A percentile compares a stretch with the other conserved stretches of the same genome.
Evolutionary conservation across 1,140 invertebrate genomes (phyloP).

Genomic region (Drosophila orosa): DNA sequence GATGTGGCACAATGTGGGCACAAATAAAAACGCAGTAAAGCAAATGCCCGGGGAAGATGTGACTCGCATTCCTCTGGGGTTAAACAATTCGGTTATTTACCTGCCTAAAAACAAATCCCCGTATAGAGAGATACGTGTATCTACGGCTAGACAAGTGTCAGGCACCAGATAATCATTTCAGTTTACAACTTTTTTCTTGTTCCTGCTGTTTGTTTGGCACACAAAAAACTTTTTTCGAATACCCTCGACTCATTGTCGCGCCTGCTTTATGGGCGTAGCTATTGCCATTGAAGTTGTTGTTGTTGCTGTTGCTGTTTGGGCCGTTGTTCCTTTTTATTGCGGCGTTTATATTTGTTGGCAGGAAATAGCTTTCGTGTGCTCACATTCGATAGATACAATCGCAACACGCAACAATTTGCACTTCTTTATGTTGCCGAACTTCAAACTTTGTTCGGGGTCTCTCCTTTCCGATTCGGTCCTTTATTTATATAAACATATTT

Average conservation of each 20-base stretch:
- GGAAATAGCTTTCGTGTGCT: constrained; percentile 78
- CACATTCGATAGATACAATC: constrained; percentile 81
- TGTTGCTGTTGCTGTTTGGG: not conserved
- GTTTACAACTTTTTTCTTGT: constrained; percentile 77
- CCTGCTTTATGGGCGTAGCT: constrained; percentile 43
- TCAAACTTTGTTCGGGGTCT: constrained; percentile 63
- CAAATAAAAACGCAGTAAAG: constrained; percentile 68
- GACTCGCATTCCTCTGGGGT: constrained; percentile 64
- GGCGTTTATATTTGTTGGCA: constrained; percentile 79
- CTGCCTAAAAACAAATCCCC: constrained; percentile 58
- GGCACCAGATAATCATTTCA: constrained; percentile 81
- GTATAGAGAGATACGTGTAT: constrained; percentile 54
- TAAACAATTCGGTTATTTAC: constrained; percentile 74
- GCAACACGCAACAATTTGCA: constrained; percentile 82
- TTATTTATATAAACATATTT: constrained; percentile 83
- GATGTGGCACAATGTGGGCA: constrained; percentile 45
- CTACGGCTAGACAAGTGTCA: constrained; percentile 69
- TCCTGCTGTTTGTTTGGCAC: constrained; percentile 35
- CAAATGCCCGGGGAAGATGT: constrained; percentile 66
- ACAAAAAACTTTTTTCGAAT: constrained; percentile 31
- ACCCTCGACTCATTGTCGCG: constrained; percentile 63
- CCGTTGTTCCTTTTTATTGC: constrained; percentile 70
- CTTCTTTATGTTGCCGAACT: constrained; percentile 78
- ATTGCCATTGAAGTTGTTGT: constrained; percentile 47
- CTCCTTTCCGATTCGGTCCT: constrained; percentile 35